A percentile compares a stretch with the other conserved stretches of the same genome.
Conservation (phyloP, 2,113 vertebrate species). For the Ovis canadensis region DNA sequence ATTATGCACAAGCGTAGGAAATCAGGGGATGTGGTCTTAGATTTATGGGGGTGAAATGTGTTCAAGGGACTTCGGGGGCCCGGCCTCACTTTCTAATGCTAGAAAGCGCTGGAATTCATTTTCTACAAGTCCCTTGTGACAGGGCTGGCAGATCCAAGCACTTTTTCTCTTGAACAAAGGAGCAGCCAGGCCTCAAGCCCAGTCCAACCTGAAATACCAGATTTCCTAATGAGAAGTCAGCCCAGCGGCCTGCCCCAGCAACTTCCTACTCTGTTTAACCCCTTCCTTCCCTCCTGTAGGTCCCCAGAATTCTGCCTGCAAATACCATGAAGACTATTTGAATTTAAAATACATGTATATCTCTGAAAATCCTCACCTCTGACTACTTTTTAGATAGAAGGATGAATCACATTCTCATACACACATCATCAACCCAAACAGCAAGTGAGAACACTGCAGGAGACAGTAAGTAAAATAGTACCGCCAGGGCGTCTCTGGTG, state of each 20-base stretch:
- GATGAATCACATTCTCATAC: fast-evolving
- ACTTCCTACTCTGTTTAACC: conserved; percentile 75
- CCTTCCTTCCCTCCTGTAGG: conserved; percentile 72
- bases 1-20: not conserved
- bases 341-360: not conserved
- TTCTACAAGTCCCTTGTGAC: conserved; percentile 49
- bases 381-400: not conserved
- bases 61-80: not conserved
- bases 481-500: not conserved
- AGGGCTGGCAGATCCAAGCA: conserved; percentile 57
- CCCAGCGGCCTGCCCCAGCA: conserved; percentile 61
- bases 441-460: not conserved
- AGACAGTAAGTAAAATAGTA: not conserved
- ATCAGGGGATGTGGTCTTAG: not conserved
- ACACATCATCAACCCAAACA: not conserved
- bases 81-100: not conserved
- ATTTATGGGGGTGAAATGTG: not conserved
- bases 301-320: not conserved
- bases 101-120: conserved; percentile 29
- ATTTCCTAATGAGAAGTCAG: conserved; percentile 74
- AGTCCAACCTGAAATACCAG: conserved; percentile 83
- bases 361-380: not conserved
- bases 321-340: not conserved
- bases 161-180: conserved; percentile 64
- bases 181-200: conserved; percentile 71